Percentiles rank a stretch among this genome's conserved stretches.
Evolutionary conservation across 23 tunicate genomes (phyloP).

Genomic region (Botrylloides violaceus): DNA sequence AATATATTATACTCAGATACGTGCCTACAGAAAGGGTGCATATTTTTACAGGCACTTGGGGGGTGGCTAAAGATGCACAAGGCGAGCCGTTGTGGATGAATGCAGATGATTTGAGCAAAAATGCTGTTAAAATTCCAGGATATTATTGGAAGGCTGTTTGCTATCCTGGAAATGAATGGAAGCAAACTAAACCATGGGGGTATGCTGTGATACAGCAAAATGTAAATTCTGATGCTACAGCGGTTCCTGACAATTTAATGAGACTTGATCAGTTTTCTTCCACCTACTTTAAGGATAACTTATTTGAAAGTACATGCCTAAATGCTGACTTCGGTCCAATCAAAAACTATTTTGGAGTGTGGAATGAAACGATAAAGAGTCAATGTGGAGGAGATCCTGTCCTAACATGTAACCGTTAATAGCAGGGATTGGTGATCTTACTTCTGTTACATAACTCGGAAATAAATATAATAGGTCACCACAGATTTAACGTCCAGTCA

Average conservation of each 20-base stretch:
- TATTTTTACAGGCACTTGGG: slow-evolving; percentile 85
- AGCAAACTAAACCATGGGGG: slow-evolving; percentile 46
- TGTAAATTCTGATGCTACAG: slow-evolving; percentile 1
- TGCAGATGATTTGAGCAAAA: slow-evolving; percentile 20
- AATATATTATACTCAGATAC: slow-evolving; percentile 37
- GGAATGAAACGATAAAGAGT: slow-evolving; percentile 11
- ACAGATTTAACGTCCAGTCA: no score
- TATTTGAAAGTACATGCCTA: slow-evolving; percentile 68
- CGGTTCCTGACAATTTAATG: slow-evolving; percentile 28
- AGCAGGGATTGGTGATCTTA: no score
- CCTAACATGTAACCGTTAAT: neutral
- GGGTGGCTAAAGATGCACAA: slow-evolving; percentile 42
- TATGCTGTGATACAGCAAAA: slow-evolving; percentile 66
- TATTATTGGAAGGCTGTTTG: slow-evolving; percentile 97
- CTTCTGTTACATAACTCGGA: no score
- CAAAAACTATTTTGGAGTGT: slow-evolving; percentile 20
- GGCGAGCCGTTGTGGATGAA: slow-evolving; percentile 65
- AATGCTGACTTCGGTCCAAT: slow-evolving; percentile 67
- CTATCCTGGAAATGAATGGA: slow-evolving; percentile 66
- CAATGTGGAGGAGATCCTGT: neutral
- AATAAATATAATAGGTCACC: no score
- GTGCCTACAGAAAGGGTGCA: slow-evolving; percentile 62
- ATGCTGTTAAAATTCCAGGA: slow-evolving; percentile 77
- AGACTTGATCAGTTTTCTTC: slow-evolving; percentile 40
- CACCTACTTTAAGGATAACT: slow-evolving; percentile 39